These are phyloP conservation scores for Rhagonycha fulva DNA, from an alignment of 2,888 invertebrate species.

Conservation along the genomic window DNA sequence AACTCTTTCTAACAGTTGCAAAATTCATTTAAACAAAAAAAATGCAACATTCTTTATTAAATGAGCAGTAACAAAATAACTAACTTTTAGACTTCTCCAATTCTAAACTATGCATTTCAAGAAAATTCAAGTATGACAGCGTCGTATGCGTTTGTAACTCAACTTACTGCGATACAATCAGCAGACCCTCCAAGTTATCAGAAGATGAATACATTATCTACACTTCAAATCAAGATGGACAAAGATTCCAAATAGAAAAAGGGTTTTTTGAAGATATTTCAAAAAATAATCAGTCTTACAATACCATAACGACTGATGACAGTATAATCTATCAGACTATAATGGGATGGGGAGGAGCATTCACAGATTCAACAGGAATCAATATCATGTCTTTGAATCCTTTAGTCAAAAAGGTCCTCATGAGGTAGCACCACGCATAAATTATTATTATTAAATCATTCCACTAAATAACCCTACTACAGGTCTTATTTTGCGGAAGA, in stretches of 20 bases:
- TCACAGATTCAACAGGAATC: slow-evolving; percentile 70
- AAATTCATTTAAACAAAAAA: no score
- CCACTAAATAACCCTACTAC: slow-evolving; percentile 30
- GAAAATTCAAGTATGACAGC: slow-evolving; percentile 33
- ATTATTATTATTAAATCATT: neutral
- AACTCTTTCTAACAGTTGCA: no score
- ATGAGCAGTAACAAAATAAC: no score
- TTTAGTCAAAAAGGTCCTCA: slow-evolving; percentile 51
- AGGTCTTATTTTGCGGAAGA: slow-evolving; percentile 71
- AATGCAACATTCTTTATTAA: no score
- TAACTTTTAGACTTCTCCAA: neutral
- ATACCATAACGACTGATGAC: neutral
- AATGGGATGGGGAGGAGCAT: slow-evolving; percentile 82
- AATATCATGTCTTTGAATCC: slow-evolving; percentile 69
- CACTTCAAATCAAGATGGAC: slow-evolving; percentile 56
- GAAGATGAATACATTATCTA: slow-evolving; percentile 45
- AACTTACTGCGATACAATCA: slow-evolving; percentile 55
- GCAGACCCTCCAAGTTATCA: slow-evolving; percentile 29
- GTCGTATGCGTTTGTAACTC: slow-evolving; percentile 54
- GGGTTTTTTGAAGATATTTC: slow-evolving; percentile 49
- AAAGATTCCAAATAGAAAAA: slow-evolving; percentile 59
- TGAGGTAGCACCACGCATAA: neutral
- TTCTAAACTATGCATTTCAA: slow-evolving; percentile 2
- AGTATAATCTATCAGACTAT: slow-evolving; percentile 64
- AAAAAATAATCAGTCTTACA: neutral